Conservation (phyloP, 2,113 vertebrate genomes). For the Chaetodon trifascialis region DNA sequence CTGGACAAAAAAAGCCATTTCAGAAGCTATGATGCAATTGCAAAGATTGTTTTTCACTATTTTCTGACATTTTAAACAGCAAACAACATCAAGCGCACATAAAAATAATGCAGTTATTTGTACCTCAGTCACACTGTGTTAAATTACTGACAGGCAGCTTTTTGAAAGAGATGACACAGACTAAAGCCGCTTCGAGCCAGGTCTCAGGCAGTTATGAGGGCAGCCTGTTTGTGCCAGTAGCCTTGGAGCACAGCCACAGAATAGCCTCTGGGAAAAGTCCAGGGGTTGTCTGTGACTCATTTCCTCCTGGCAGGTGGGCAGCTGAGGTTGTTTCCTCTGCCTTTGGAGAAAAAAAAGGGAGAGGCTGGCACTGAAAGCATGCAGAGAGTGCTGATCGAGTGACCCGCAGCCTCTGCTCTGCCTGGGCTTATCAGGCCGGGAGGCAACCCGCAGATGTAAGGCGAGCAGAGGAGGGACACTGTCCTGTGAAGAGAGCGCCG, state of each 20-base stretch:
- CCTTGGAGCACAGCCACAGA: conserved; percentile 38
- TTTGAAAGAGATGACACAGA: background rate
- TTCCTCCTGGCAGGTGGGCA: conserved; percentile 65
- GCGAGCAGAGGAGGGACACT: conserved; percentile 46
- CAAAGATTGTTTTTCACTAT: background rate
- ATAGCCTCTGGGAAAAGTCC: conserved; percentile 52
- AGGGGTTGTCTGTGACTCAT: conserved; percentile 67
- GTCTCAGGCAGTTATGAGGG: conserved; percentile 16
- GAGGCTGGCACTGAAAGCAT: conserved; percentile 62
- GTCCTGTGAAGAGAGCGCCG: conserved; percentile 56
- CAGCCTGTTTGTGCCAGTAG: conserved; percentile 37
- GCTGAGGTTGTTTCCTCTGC: conserved; percentile 50
- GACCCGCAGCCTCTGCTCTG: conserved; percentile 68
- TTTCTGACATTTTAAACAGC: background rate
- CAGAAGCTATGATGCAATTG: background rate
- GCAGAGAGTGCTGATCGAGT: conserved; percentile 80
- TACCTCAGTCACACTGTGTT: no score
- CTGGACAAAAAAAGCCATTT: background rate
- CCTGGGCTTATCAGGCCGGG: conserved; percentile 71
- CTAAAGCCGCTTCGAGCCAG: conserved; percentile 17
- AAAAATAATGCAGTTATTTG: no score
- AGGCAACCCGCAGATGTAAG: conserved; percentile 66
- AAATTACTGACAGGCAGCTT: no score
- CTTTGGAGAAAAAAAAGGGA: conserved; percentile 46
- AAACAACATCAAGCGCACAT: no score